These are phyloP conservation scores for Macrosoma leucophasiata DNA, from an alignment of 2,888 invertebrate species.

Conservation along the genomic window DNA sequence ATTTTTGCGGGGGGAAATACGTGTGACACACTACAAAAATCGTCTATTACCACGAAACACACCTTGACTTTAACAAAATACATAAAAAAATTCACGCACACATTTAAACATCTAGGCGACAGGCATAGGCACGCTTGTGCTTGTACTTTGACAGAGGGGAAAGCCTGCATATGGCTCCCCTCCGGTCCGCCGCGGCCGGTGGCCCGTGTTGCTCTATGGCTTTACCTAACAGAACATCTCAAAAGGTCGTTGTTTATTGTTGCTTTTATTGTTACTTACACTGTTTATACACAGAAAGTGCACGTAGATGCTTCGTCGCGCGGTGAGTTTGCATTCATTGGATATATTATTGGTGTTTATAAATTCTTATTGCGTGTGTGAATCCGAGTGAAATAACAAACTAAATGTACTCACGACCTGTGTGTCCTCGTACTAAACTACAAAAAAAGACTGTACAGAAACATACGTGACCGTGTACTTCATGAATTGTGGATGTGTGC, in stretches of 20 bases:
- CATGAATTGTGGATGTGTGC: conserved; percentile 5
- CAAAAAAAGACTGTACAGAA: conserved; percentile 2
- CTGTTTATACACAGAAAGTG: conserved; percentile 36
- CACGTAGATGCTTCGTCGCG: conserved; percentile 35
- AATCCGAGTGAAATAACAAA: conserved; percentile 27
- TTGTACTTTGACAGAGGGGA: no score
- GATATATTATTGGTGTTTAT: no score
- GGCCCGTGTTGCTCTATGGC: no score
- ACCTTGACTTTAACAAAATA: no score
- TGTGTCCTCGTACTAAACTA: conserved; percentile 23
- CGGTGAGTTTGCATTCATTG: conserved; percentile 23
- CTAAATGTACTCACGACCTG: conserved; percentile 30
- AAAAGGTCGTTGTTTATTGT: conserved; percentile 8
- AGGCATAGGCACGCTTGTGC: no score
- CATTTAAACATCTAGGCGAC: no score
- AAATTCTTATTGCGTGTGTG: conserved; percentile 5
- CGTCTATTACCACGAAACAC: no score
- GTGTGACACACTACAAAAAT: no score
- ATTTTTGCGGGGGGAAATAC: no score
- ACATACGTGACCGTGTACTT: conserved; percentile 5
- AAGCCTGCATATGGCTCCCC: no score
- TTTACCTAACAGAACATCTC: no score
- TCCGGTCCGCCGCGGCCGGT: neutral
- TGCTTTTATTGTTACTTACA: conserved; percentile 29
- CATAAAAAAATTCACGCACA: no score